Base-by-base conservation (phyloP, 2,113 vertebrate genomes). In the Physeter macrocephalus region DNA sequence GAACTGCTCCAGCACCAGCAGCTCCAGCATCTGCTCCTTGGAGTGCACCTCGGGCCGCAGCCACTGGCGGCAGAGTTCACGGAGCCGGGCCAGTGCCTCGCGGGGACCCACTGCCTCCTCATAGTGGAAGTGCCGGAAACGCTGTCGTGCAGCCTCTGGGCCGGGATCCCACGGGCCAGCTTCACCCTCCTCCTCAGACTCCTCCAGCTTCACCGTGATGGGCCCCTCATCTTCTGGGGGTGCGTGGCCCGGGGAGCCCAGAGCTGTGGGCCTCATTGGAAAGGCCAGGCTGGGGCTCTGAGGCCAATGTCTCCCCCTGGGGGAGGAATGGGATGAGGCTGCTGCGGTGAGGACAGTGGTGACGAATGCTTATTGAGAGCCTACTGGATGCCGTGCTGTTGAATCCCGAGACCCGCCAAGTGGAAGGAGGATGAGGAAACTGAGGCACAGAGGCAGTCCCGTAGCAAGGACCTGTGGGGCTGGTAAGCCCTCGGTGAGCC, bases 1-100 rank as follows among this genome's bases (percentile, higher is more conserved):
- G 89, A 98, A 98, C 88, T 98, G 98, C 88, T 98, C 98, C 12
- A 98, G 88, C 61, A 98, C 97, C 72, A 98, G 83, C 3, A 98
- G 89, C 49, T 98, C 98, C 41, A 98, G 49, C 61, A 98, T 96
- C 88, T 98, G 98, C 71, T 98, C 98, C 90, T 98, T 98, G 92
- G 97, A 98, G 57, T 18, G 95, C 25, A 54, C 87, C 36, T 98
- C 96, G 0, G 98, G 98, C 34, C 41, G 95, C 20, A 98, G 96
- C 98, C 98, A 98, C 27, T 72, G 92, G 78, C 29, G 84, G 95
- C 97, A 97, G 1, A 98, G 97, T 25, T 96, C 88, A 10, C 97
- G 94, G 14, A 98, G 98, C 46, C 20, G 95, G 43, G 93, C 89
- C 75, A 97, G 96, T 31, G 97, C 97, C 64, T 97, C 97, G 11